These are phyloP conservation scores for Bombus balteatus DNA, from an alignment of 1,140 invertebrate species.

Conservation along the genomic window DNA sequence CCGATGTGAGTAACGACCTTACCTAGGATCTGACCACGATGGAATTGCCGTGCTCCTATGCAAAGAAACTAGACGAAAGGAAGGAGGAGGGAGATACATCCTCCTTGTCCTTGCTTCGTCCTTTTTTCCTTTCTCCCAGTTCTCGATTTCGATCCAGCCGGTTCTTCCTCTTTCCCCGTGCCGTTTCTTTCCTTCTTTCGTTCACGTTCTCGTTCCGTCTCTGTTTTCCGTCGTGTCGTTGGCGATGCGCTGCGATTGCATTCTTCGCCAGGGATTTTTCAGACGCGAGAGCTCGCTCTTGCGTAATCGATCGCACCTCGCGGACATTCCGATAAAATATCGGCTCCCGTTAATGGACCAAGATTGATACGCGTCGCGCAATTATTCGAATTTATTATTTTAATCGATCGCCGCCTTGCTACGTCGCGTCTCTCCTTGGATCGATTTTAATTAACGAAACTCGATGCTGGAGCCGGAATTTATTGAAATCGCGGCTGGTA, in stretches of 20 bases:
- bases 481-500: neutral
- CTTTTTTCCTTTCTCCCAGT: neutral
- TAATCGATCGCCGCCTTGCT: neutral
- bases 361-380: neutral
- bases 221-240: neutral
- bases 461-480: neutral
- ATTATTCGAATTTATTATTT: slow-evolving; percentile 24
- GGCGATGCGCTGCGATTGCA: slow-evolving; percentile 13
- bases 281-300: neutral
- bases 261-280: slow-evolving; percentile 5
- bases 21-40: neutral
- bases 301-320: slow-evolving; percentile 29
- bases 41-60: neutral
- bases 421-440: no score
- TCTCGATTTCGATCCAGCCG: neutral
- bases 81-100: neutral
- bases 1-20: slow-evolving; percentile 53
- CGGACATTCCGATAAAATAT: slow-evolving; percentile 34
- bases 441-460: slow-evolving; percentile 5
- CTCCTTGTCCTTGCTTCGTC: neutral
- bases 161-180: neutral
- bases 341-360: slow-evolving; percentile 7
- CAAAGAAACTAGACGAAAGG: neutral
- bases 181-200: neutral
- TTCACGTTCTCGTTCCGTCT: neutral